A percentile compares a stretch with the other conserved stretches of the same genome.
Conservation (phyloP, 2,888 invertebrate genomes). For the Ectemnius cavifrons region DNA sequence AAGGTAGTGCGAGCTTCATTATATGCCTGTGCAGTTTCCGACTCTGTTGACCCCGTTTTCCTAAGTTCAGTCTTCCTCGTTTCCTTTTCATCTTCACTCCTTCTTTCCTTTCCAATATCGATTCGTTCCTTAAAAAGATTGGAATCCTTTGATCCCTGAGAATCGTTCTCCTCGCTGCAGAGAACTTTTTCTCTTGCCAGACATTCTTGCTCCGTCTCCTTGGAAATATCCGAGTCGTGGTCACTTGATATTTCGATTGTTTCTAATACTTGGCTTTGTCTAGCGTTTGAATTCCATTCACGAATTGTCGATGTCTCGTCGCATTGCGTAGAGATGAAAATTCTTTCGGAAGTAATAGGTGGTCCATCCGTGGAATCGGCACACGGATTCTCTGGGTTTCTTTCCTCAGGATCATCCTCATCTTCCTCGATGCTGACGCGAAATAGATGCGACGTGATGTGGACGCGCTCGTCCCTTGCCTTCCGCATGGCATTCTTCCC, state of each 20-base stretch:
- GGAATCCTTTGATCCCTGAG: neutral
- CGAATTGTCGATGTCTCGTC: no score
- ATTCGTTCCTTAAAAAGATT: neutral
- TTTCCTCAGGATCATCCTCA: constrained; percentile 43
- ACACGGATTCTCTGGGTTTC: constrained; percentile 9
- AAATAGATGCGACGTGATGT: constrained; percentile 59
- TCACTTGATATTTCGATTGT: no score
- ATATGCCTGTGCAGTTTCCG: neutral
- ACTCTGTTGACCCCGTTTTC: neutral
- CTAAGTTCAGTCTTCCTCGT: neutral
- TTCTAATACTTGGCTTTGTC: no score
- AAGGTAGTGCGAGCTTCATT: neutral
- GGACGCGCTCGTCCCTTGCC: constrained; percentile 54
- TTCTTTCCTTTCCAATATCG: neutral
- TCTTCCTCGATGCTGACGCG: constrained; percentile 66
- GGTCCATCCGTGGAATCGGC: neutral
- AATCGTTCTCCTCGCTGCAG: neutral
- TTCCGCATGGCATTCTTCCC: constrained; percentile 70
- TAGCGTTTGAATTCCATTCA: no score
- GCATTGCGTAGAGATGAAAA: no score
- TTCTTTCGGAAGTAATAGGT: neutral
- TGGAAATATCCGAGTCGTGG: no score
- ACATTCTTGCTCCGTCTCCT: no score
- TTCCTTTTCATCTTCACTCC: neutral
- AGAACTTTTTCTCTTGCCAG: no score